Evolutionary conservation across 1,140 invertebrate genomes (phyloP).

Genomic region (Aradophagus sp.): DNA sequence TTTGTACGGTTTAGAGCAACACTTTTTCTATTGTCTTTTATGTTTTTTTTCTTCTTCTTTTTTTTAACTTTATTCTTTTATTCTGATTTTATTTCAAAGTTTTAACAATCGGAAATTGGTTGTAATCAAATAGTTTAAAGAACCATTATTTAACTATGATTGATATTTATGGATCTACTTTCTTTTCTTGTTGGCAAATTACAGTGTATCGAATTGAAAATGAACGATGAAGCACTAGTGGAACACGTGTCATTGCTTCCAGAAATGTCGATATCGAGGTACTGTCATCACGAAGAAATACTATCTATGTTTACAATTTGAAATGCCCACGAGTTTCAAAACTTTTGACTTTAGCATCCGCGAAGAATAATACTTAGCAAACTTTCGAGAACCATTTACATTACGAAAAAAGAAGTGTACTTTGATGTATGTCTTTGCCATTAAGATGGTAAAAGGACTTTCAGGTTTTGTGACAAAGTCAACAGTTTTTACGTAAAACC

Average conservation of each 20-base stretch:
- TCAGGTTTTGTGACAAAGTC: no score
- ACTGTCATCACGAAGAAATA: constrained; percentile 9
- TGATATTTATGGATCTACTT: no score
- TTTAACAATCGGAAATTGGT: no score
- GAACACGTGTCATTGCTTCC: constrained; percentile 6
- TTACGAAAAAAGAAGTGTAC: constrained; percentile 2
- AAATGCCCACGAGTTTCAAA: constrained; percentile 5
- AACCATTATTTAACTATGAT: no score
- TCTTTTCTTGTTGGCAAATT: no score
- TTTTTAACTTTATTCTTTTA: no score
- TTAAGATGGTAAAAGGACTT: no score
- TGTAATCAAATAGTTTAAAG: no score
- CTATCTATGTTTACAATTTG: constrained; percentile 1
- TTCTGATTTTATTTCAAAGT: no score
- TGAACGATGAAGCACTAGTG: constrained; percentile 1
- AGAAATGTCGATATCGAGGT: constrained; percentile 2
- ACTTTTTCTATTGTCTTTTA: constrained; percentile 11
- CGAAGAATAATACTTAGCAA: constrained; percentile 7
- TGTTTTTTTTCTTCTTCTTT: constrained; percentile 7
- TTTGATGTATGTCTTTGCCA: constrained; percentile 1
- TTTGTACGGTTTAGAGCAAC: constrained; percentile 18
- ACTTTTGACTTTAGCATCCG: constrained; percentile 11
- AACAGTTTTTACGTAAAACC: no score
- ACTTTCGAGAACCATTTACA: constrained; percentile 16
- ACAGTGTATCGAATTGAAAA: no score